These are phyloP conservation scores for Danio jaintianensis DNA, from an alignment of 2,797 vertebrate genomes.

Conservation along the genomic window DNA sequence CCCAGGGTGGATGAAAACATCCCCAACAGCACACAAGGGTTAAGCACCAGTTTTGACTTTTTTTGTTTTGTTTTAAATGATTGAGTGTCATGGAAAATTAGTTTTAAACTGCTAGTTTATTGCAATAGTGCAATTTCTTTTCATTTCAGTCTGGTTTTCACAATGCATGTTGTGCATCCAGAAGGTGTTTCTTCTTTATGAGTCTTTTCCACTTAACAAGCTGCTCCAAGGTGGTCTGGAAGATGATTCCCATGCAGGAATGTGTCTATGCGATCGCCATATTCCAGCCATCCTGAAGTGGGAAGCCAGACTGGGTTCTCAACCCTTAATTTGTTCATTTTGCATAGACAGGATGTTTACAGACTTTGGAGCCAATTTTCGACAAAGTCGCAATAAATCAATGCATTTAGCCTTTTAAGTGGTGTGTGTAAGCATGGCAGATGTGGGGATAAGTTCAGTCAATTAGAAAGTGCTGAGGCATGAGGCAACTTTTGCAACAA, in stretches of 20 bases:
- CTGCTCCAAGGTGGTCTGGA: slow-evolving; percentile 33
- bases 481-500: slow-evolving; percentile 36
- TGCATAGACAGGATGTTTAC: slow-evolving; percentile 60
- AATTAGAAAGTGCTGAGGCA: slow-evolving; percentile 48
- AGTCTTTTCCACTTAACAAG: slow-evolving; percentile 4
- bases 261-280: slow-evolving; percentile 48
- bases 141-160: slow-evolving; percentile 4
- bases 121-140: slow-evolving; percentile 9
- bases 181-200: neutral
- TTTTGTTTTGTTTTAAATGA: neutral
- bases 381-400: slow-evolving; percentile 57
- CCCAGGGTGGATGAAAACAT: too few relatives aligned
- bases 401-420: slow-evolving; percentile 44
- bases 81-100: neutral
- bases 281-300: slow-evolving; percentile 34
- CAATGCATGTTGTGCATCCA: neutral
- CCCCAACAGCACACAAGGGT: too few relatives aligned
- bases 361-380: slow-evolving; percentile 49
- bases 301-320: slow-evolving; percentile 32
- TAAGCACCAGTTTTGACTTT: neutral
- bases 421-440: slow-evolving; percentile 32
- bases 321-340: slow-evolving; percentile 54
- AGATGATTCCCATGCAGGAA: slow-evolving; percentile 45
- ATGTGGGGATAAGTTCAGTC: slow-evolving; percentile 35
- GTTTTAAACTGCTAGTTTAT: neutral